Percentiles rank a stretch among this genome's conserved stretches.
phyloP scores from a whole-genome alignment of 35 echinoderm and acorn worm genomes.

The Ptychodera flava region DNA sequence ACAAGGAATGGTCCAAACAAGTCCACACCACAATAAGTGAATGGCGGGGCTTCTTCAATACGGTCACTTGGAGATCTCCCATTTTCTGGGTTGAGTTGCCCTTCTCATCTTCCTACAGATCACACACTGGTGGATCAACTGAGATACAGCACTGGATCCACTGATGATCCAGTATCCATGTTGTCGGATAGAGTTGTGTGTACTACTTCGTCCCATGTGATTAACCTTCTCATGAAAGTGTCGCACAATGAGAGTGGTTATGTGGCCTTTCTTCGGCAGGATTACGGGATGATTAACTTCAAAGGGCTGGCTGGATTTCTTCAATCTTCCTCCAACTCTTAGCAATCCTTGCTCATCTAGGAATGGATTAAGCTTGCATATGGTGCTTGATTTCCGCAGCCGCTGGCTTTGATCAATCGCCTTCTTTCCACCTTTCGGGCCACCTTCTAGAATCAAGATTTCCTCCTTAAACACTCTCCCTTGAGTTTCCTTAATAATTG shows the following conservation, averaged over 20 bases:
- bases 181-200: neutral
- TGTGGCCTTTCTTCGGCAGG: constrained; percentile 17
- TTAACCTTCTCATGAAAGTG: constrained; percentile 11
- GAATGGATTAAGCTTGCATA: constrained; percentile 65
- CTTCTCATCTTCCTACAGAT: constrained; percentile 15
- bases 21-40: constrained; percentile 15
- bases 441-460: neutral
- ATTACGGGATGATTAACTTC: constrained; percentile 47
- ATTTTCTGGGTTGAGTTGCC: constrained; percentile 17
- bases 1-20: constrained; percentile 18
- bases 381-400: constrained; percentile 13
- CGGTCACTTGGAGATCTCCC: constrained; percentile 23
- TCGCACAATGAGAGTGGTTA: constrained; percentile 14
- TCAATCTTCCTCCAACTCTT: constrained; percentile 56
- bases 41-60: neutral
- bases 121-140: constrained; percentile 31
- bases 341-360: constrained; percentile 58
- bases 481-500: neutral
- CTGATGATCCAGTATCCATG: constrained; percentile 37
- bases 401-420: neutral
- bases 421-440: neutral
- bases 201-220: constrained; percentile 16
- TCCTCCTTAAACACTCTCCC: neutral
- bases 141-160: constrained; percentile 9
- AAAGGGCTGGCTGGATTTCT: constrained; percentile 20